Base-by-base conservation (phyloP, 2,888 invertebrate genomes). In the Coleophora deauratella region DNA sequence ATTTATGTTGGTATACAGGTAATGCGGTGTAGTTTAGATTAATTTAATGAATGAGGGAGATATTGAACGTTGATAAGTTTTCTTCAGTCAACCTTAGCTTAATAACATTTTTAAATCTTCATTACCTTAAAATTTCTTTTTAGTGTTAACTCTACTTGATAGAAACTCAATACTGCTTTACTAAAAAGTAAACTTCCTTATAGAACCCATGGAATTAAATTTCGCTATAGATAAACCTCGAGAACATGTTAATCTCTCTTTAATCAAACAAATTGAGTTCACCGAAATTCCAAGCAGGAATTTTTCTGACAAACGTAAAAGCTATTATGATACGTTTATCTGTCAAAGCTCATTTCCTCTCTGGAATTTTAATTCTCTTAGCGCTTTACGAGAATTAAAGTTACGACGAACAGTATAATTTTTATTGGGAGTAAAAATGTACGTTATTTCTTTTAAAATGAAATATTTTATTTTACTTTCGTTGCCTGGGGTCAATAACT, bases 351-450 rank as follows among this genome's bases (percentile, higher is more conserved):
- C 68, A 75, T 74, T 77, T 72, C 65, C 64, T 70, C 67, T 60
- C 56, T 68, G 66, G 67, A 72, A 74, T 74, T 79, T 78, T 75
- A 73, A 78, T 78, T 76, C 64, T 68, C 65, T 67, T 72, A 66
- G 64, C 70, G 66, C 59, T 71, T 71, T 65, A 63, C 62, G 59
- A 63, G 66, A 73, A 72, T 72, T 69, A 69, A 71, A 71, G 63
- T 75, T 73, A 73, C 65, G 69, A 62, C 55, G 57, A 55, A 69
- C 70, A 65, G 72, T 78, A 73, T 73, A 75, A 67, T 72, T 66
- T 62, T 73, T 70, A 73, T 60, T 61, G 66, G 55, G 65, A 53
- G 54, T 66, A 59, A 69, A 69, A 73, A 66, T 21, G 57, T 62
- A 61, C 21, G 21, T 21, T 21, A 21, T 21, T 63, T 62, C 52